Base-by-base conservation (phyloP, 2,113 vertebrate species). In the Chaetops frenatus region DNA sequence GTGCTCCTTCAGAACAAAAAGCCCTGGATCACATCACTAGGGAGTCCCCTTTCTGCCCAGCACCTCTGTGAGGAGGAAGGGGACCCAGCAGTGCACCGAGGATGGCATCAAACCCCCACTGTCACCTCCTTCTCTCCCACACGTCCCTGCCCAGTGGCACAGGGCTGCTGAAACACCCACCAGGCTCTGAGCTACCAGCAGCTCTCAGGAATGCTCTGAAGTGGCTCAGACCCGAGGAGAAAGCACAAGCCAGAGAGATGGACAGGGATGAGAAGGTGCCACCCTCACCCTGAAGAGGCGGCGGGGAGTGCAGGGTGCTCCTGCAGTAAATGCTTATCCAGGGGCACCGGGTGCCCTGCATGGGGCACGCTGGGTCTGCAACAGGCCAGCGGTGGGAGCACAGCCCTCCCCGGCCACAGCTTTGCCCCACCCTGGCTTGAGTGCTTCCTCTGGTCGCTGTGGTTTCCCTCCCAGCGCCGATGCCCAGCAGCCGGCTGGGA, bases 191-290 rank as follows among this genome's bases (percentile, higher is more conserved):
- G 70, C 20, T 62, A 48, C 3, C 1, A 72, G 83, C 83, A 72
- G 94, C 81, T 76, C 78, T 57, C 78, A 91, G 92, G 94, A 92
- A 97, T 92, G 91, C 95, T 95, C 92, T 96, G 93, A 95, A 94
- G 92, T 81, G 93, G 74, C 78, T 94, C 87, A n/a, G 78, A 65
- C 7, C 36, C 69, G 48, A 86, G 76, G 31, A 78, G 53, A 72
- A 91, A 79, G 50, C 80, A 48, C 1, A 2, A 58, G 22, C 20
- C 15, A 76, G 33, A 42, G 42, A 15, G 62, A 50, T 0, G 23
- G 84, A 27, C 18, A 45, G 58, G 47, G 61, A 28, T 0, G 3
- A 15, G 74, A 58, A 71, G 24, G 20, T 77, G 82, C 53, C 76
- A 40, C 5, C 38, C 1, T 0, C 5, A 0, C 50, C 42, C 31